Conservation (phyloP, 2,113 vertebrate genomes). For the Chroicocephalus ridibundus region DNA sequence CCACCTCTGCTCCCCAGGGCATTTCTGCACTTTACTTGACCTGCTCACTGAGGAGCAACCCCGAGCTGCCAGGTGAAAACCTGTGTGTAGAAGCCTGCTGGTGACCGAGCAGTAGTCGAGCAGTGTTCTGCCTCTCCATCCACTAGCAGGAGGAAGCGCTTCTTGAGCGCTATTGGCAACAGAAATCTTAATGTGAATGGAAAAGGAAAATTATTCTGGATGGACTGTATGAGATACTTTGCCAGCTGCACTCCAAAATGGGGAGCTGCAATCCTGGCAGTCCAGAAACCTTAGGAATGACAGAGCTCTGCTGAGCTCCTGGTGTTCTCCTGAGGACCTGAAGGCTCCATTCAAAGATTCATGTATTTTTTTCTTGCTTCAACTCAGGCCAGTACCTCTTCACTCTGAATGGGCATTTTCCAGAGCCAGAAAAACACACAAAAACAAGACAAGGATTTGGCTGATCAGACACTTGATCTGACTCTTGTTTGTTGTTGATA, state of each 20-base stretch:
- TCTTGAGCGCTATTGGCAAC: background rate
- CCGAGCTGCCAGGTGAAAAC: background rate
- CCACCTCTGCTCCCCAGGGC: background rate
- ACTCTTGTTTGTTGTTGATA: background rate
- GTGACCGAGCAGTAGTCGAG: background rate
- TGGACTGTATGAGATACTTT: background rate
- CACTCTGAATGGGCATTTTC: background rate
- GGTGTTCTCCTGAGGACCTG: background rate
- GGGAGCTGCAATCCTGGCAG: background rate
- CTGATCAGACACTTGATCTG: background rate
- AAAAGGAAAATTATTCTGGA: background rate
- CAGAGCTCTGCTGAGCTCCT: background rate
- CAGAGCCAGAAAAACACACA: background rate
- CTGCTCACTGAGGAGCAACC: background rate
- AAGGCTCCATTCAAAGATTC: background rate
- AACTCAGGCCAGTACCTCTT: background rate
- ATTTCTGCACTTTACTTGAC: accelerated
- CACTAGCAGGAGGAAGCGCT: accelerated
- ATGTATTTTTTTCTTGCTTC: background rate
- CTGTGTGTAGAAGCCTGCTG: background rate
- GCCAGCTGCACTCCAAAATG: background rate
- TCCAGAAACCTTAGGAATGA: background rate
- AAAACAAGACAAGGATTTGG: background rate
- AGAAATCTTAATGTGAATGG: background rate
- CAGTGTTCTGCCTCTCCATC: background rate